Evolutionary conservation across 1,140 invertebrate genomes (phyloP), one percentile per base, ranked within the genome.

Genomic region (Drosophila eugracilis): DNA sequence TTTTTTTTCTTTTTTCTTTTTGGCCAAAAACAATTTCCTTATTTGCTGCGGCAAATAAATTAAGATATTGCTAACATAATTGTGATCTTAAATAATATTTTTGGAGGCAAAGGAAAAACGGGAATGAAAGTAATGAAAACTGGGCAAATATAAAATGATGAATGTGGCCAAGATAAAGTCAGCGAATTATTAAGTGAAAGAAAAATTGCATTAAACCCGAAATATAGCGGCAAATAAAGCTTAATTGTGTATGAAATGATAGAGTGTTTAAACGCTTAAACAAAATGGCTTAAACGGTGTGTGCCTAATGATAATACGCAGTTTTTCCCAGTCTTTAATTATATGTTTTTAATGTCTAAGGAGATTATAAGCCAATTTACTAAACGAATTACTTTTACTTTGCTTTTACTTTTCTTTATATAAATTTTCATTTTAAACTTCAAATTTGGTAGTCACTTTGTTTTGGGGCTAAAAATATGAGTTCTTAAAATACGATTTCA

Each of bases 21-120:
- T 1, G 14, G 0, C 3, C 14, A 12, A 52, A 3, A 52, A 3
- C 19, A n/a, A 12, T 53, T 58, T 62, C 17, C 53, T 41, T 62
- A 26, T 32, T 48, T 5, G 42, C 42, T 28, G 24, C 42, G 48
- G 26, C 50, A 67, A 79, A 44, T 79, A 79, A 79, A 79, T 75
- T 28, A 63, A 67, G 67, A 75, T 70, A 47, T 70, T 75, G 53
- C 63, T 79, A 79, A 75, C 71, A 54, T 70, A 63, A 63, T 79
- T 58, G 53, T 55, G 37, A 79, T 79, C 76, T 65, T 6, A 50
- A 69, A 60, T 74, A 37, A n/a, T n/a, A n/a, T n/a, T n/a, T n/a
- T n/a, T n/a, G n/a, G n/a, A n/a, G 48, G 47, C 55, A 39, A 12
- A 32, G 54, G 2, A 26, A 78, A 76, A 55, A 41, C 47, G 32